Base-by-base conservation (phyloP, 2,888 invertebrate species). In the Criorhina ranunculi region DNA sequence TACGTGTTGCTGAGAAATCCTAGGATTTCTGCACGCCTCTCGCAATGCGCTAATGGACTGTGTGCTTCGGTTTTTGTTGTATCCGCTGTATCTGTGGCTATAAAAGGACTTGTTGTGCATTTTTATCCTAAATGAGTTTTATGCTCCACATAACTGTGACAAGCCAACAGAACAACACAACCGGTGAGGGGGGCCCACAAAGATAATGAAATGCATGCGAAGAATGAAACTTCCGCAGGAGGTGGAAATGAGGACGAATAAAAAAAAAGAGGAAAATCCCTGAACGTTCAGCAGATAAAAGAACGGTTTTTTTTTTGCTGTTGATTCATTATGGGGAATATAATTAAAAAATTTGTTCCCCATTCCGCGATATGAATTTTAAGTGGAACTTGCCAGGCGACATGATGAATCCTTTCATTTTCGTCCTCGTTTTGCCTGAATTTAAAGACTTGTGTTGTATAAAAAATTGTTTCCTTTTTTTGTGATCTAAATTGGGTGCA, bases 101-200 rank as follows among this genome's bases (percentile, higher is more conserved):
- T 76, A 85, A 80, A 85, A 85, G 85, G 85, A 85, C 85, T 80
- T 80, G 81, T 82, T 82, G 80, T 85, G 80, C 80, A 85, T 85
- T 80, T 85, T 80, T 80, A 60, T 85, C 80, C 80, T 80, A 85
- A 85, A 85, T 80, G 85, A 80, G 85, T 85, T 80, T 76, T 80
- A 66, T 80, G 80, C 80, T 76, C 70, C 75, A 66, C 85, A 85
- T 80, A 85, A 80, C 75, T 76, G 80, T 76, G 76, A 85, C 85
- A 79, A 77, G 70, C 64, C 59, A 57, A 40, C 64, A 57, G 15
- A 73, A 73, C 31, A 59, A 46, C 55, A 79, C 49, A 55, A 12
- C 5, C 9, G 5, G 37, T 7, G 17, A 12, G n/a, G 17, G 46
- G 19, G 7, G 51, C 37, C 17, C 12, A 12, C 31, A 60, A 59